phyloP scores from a whole-genome alignment of 2,888 invertebrate genomes.

The Microplitis deprimator region DNA sequence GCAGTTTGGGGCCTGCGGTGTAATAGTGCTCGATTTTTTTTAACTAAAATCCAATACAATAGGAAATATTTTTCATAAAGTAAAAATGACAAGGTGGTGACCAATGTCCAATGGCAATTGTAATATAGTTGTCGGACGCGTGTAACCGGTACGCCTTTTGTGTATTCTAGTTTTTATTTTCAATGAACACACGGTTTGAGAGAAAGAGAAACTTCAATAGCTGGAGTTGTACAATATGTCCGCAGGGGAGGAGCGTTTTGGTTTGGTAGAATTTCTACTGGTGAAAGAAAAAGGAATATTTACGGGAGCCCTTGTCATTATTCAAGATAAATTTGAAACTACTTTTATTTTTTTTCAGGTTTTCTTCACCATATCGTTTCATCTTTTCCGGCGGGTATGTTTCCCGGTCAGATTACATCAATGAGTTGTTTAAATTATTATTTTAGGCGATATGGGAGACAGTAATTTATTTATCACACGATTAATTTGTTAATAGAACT shows the following conservation, averaged over 20 bases:
- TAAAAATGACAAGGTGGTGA: constrained; percentile 54
- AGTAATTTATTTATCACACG: neutral
- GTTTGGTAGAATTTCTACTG: constrained; percentile 52
- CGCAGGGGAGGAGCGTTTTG: constrained; percentile 55
- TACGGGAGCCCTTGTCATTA: constrained; percentile 52
- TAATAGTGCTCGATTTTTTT: constrained; percentile 1
- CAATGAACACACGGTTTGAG: constrained; percentile 39
- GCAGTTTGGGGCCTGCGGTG: neutral
- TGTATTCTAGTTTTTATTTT: constrained; percentile 42
- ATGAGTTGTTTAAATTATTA: neutral
- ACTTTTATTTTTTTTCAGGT: constrained; percentile 14
- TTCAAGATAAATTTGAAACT: constrained; percentile 18
- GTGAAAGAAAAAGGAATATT: constrained; percentile 52
- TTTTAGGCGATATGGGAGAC: neutral
- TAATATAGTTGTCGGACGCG: constrained; percentile 59
- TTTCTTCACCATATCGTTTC: constrained; percentile 27
- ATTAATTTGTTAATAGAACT: neutral
- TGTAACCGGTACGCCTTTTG: constrained; percentile 60
- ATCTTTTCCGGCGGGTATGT: constrained; percentile 24
- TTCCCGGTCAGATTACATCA: neutral
- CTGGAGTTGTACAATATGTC: constrained; percentile 54
- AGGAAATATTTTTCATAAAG: constrained; percentile 56
- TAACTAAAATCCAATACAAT: constrained; percentile 46
- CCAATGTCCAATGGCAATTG: constrained; percentile 57
- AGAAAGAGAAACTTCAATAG: constrained; percentile 51